These are phyloP conservation scores for Gasterosteus aculeatus DNA, from an alignment of 2,113 vertebrate genomes.

Conservation along the genomic window DNA sequence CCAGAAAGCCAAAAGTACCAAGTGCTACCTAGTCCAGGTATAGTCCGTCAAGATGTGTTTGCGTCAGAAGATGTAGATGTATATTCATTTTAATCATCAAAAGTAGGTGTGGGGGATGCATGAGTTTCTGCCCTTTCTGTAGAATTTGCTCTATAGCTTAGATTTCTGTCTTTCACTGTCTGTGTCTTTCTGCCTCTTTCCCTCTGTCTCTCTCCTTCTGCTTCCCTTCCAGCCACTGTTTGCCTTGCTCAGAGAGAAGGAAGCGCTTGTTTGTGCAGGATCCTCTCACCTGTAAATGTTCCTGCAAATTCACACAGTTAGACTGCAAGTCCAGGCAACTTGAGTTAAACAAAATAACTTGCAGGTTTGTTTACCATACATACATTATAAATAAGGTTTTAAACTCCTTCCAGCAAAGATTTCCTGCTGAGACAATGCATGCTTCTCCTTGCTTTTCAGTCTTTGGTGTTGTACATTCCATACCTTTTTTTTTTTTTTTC, in stretches of 20 bases:
- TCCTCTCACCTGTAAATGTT: constrained; percentile 97
- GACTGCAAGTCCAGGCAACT: constrained; percentile 98
- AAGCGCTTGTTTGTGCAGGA: constrained; percentile 99
- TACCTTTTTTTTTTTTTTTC: not conserved
- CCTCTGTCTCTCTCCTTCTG: constrained; percentile 83
- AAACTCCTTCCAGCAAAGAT: constrained; percentile 3
- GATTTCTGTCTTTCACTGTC: constrained; percentile 56
- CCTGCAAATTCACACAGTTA: constrained; percentile 98
- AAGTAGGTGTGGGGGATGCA: constrained; percentile 36
- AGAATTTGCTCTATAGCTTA: constrained; percentile 89
- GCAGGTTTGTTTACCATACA: constrained; percentile 94
- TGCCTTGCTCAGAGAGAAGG: constrained; percentile 98
- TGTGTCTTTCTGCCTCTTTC: constrained; percentile 70
- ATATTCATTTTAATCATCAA: not conserved
- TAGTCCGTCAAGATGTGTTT: no score
- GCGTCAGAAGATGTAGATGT: no score
- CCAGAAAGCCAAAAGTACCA: no score
- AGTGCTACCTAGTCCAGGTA: no score
- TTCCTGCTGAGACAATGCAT: constrained; percentile 72
- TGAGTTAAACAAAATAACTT: constrained; percentile 99
- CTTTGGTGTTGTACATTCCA: constrained; percentile 55
- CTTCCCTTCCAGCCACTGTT: constrained; percentile 99
- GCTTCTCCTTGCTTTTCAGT: constrained; percentile 75
- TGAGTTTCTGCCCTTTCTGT: constrained; percentile 77
- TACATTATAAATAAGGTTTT: constrained; percentile 62